Evolutionary conservation across 2,888 invertebrate species (phyloP), one percentile per base, ranked within the genome.

Genomic region (Andrena camellia): DNA sequence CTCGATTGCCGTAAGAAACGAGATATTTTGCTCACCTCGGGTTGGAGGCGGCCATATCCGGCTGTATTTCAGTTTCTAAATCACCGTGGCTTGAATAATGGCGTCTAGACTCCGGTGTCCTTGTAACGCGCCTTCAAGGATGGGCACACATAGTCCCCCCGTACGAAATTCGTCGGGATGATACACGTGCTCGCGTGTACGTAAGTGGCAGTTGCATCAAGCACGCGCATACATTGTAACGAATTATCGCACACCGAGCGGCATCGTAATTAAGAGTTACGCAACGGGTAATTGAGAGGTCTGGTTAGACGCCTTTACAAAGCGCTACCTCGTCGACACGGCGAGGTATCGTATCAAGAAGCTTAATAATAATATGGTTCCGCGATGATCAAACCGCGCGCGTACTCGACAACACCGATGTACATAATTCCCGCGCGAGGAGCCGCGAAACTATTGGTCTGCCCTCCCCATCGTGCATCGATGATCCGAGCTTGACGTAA

Each of bases 261-360:
- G 70, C 81, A 81, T 81, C 72, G 80, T 87, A 88, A 88, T 88
- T 88, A 88, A 80, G 72, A 79, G 76, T 88, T 88, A 64, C 85
- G 87, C 83, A 88, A 89, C 71, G n/a, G 71, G 78, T 87, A 86
- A 88, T 88, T 85, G 87, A 81, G 89, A 85, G 87, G 87, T 80
- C 80, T n/a, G n/a, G n/a, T n/a, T n/a, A 69, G 81, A 73, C 78
- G 67, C 69, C 76, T 80, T 74, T 75, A 59, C 75, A 69, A 67
- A 50, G 74, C 59, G 75, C 84, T 81, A 83, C 81, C 75, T 67
- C 79, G 78, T 81, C 75, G 83, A 80, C 79, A 67, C 77, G 79
- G 63, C 63, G 26, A 23, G 23, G 76, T 68, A 83, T 78, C 86
- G 71, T 88, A 78, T 82, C 78, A 74, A 64, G 82, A 20, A 76